Base-by-base conservation (phyloP, 1,140 invertebrate species). In the Drosophila azteca region DNA sequence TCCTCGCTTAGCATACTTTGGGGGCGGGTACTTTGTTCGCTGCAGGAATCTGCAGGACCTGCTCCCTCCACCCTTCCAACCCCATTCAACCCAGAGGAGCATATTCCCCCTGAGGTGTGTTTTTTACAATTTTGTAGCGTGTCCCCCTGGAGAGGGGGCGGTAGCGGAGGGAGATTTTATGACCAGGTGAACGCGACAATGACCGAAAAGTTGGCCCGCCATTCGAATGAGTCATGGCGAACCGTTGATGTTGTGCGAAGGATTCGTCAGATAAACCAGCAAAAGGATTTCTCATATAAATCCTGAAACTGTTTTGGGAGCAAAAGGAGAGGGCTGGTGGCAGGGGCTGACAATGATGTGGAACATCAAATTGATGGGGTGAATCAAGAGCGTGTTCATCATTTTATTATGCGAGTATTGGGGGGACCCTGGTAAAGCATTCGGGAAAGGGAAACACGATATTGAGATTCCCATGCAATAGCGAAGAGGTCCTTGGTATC, bases 1-100 rank as follows among this genome's bases (percentile, higher is more conserved):
- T 54, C 54, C 39, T 73, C 64, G 79, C 63, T 75, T 85, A 85
- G 81, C 81, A 85, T 80, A 73, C 58, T 75, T 83, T 67, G 39
- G 39, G 57, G 29, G 31, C 39, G n/a, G 46, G 43, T 43, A 43
- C n/a, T 7, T 35, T 67, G 50, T 64, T 39, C 51, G 53, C 48
- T 66, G 43, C 43, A 20, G 9, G 54, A 67, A 69, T 77, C 74
- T 63, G 54, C 57, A 69, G 74, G 80, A 52, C 52, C 48, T 48
- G 35, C 50, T 35, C 15, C 35, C 17, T 20, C 17, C 24, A 11
- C 3, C 24, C 24, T 35, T 35, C 9, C 9, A 35, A 35, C 9
- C 9, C 31, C 31, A 35, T 35, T 35, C 9, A 13, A 13, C 35
- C 11, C 4, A 4, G 35, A 3, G 35, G 11, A 39, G 11, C 35